Percentiles rank a stretch among this genome's conserved stretches.
These are phyloP conservation scores for Pedicia rivosa DNA, from an alignment of 2,888 invertebrate genomes.

Conservation along the genomic window DNA sequence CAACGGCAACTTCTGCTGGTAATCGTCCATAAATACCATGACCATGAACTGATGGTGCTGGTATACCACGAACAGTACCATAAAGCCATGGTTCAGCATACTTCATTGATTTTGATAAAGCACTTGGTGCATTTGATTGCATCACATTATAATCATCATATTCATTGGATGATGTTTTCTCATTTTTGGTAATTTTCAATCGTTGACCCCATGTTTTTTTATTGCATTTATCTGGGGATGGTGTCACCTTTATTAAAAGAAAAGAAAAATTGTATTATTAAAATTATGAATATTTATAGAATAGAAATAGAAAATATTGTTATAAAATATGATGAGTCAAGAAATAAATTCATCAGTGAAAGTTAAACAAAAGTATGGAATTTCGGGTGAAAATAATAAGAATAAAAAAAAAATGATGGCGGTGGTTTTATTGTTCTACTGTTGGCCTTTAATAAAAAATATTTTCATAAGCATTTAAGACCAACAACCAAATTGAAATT, in stretches of 20 bases:
- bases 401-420: too few relatives aligned
- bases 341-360: too few relatives aligned
- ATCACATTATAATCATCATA: constrained; percentile 13
- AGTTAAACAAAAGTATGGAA: too few relatives aligned
- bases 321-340: constrained; percentile 4
- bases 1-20: constrained; percentile 38
- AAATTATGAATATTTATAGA: background rate
- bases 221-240: constrained; percentile 8
- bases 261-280: background rate
- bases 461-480: too few relatives aligned
- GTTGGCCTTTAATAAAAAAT: too few relatives aligned
- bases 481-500: too few relatives aligned
- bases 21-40: constrained; percentile 35
- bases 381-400: too few relatives aligned
- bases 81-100: constrained; percentile 77
- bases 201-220: constrained; percentile 59
- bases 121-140: constrained; percentile 38
- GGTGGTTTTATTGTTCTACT: too few relatives aligned
- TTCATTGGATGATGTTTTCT: constrained; percentile 27
- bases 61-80: constrained; percentile 49
- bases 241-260: constrained; percentile 19
- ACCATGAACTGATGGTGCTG: constrained; percentile 30
- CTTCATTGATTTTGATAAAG: constrained; percentile 69
- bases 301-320: background rate
- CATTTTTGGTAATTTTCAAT: constrained; percentile 39